These are phyloP conservation scores for Hydrophis major DNA, from an alignment of 2,797 vertebrate species.

Conservation along the genomic window DNA sequence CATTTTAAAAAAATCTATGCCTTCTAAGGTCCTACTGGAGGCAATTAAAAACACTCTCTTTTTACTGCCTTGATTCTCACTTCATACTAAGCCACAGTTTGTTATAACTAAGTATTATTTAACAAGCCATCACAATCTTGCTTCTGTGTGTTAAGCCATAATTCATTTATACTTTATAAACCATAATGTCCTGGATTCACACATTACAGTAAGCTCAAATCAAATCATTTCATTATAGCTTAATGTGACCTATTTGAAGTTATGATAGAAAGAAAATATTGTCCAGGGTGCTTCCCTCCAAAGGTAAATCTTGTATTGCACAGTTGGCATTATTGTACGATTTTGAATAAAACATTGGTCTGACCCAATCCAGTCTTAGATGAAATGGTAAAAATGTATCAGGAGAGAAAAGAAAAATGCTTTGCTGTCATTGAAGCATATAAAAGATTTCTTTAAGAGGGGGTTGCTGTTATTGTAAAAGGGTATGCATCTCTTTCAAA, in stretches of 20 bases:
- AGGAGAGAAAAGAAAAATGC: neutral
- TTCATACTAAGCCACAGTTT: neutral
- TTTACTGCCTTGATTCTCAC: neutral
- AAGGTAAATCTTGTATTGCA: neutral
- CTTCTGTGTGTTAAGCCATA: neutral
- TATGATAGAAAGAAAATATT: neutral
- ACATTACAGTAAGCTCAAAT: neutral
- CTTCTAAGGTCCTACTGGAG: neutral
- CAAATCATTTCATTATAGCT: neutral
- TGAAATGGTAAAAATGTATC: neutral
- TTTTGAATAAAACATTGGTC: neutral
- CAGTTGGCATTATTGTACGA: neutral
- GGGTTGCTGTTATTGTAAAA: neutral
- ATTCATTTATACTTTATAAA: neutral
- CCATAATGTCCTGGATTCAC: neutral
- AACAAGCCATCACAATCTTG: neutral
- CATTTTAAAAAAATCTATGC: constrained; percentile 11
- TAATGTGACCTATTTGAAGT: neutral
- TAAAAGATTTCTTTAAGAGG: neutral
- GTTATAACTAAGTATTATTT: neutral
- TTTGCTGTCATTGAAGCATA: neutral
- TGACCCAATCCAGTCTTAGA: neutral
- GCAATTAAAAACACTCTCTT: neutral
- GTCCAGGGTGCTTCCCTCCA: neutral
- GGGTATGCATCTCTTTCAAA: neutral